Evolutionary conservation across 2,797 vertebrate species (phyloP), one percentile per base, ranked within the genome.

Genomic region (Gymnopithys bicolor): DNA sequence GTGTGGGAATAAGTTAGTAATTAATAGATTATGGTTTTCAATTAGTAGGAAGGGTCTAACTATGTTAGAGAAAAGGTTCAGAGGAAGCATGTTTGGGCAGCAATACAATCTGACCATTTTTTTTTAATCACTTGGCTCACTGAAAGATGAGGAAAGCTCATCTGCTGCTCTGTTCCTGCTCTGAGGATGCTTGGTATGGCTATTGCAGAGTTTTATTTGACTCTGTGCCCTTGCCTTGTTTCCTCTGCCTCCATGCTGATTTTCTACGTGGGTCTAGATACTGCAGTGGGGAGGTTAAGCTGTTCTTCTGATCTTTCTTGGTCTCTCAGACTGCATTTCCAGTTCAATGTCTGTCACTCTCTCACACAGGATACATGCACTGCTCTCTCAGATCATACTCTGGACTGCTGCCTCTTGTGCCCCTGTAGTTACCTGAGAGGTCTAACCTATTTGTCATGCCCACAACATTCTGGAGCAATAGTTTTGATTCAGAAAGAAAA

Each of bases 401-500:
- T 66, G 58, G 25, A 32, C 55, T 59, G 30, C 43, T 76, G 63
- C 48, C 21, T 73, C 39, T 39, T 62, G 3, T 45, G 66, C 28
- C 25, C n/a, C 30, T 30, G 30, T 43, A n/a, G 39, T 58, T 79
- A 87, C n/a, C 30, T 45, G 23, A 48, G 64, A 82, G 19, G 30
- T 45, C 39, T 56, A 33, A 89, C 28, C 69, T 64, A 53, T 13
- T 75, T 66, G 35, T 62, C 35, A 19, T 58, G 49, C 21, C 66
- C 53, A 19, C 21, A 64, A 51, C 22, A 68, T 35, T 68, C 49
- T 51, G 51, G 46, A 89, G 32, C 33, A 64, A 41, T 52, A 75
- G 49, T 32, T 84, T 87, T 76, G 58, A 37, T 86, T 95, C 80
- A 88, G 51, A 90, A 68, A 85, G n/a, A 87, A 93, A 90, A 77